These are phyloP conservation scores for Triplophysa bombifrons DNA, from an alignment of 2,797 vertebrate genomes.

Conservation along the genomic window DNA sequence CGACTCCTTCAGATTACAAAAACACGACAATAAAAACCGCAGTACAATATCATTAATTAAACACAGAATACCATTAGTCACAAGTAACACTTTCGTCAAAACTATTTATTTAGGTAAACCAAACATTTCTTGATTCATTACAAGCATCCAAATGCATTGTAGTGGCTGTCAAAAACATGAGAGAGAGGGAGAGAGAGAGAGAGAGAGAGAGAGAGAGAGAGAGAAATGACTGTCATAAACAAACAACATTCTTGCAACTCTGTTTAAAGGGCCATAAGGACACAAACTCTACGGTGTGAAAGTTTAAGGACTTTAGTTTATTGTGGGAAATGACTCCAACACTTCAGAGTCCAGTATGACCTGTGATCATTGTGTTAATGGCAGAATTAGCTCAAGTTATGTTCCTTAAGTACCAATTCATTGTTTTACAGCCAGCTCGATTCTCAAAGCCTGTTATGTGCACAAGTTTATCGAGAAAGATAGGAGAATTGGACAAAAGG, in stretches of 20 bases:
- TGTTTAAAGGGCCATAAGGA: background rate
- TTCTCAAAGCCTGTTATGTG: conserved; percentile 52
- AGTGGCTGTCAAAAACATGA: background rate
- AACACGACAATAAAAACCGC: conserved; percentile 41
- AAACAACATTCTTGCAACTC: background rate
- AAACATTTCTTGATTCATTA: background rate
- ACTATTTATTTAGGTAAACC: background rate
- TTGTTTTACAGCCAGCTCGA: conserved; percentile 70
- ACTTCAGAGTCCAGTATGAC: conserved; percentile 65
- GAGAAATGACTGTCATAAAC: conserved; percentile 30
- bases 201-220: background rate
- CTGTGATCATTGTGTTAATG: conserved; percentile 74
- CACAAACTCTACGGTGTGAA: conserved; percentile 11
- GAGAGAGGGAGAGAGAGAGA: conserved; percentile 18
- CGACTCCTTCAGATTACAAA: conserved; percentile 26
- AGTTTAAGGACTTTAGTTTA: conserved; percentile 72
- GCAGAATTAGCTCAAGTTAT: conserved; percentile 75
- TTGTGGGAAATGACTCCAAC: conserved; percentile 62
- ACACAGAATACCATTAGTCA: background rate
- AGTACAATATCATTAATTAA: background rate
- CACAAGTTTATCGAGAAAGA: conserved; percentile 51
- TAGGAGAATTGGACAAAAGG: conserved; percentile 50
- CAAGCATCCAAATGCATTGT: background rate
- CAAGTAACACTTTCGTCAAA: background rate
- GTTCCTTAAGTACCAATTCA: conserved; percentile 66